Evolutionary conservation across 2,797 vertebrate species (phyloP), one percentile per base, ranked within the genome.

Genomic region (Coranthus polyacanthus): DNA sequence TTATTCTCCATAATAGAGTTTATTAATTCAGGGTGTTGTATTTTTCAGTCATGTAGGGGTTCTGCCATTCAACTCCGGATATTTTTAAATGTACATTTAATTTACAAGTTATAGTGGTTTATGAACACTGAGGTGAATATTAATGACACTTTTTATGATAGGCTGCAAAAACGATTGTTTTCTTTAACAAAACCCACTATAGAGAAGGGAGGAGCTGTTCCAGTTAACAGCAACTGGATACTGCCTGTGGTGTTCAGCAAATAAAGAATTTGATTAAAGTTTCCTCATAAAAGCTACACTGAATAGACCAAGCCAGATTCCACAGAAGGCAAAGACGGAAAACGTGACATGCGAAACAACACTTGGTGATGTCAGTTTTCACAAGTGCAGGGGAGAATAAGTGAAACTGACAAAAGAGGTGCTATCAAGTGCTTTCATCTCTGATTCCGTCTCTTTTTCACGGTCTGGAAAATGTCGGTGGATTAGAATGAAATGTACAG

Each of bases 201-300:
- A 42, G 79, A 41, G 43, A 46, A 66, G 47, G 52, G 38, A 52
- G 64, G 55, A 67, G 62, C 75, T 69, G 44, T 83, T 88, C 79
- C 73, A 73, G 59, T 87, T 83, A 84, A 82, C 70, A 67, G 79
- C 70, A 89, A 87, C 60, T 78, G 56, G 70, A 89, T 81, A 61
- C 68, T 15, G 26, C 45, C 72, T 85, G 88, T 57, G 80, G 81
- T 88, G 66, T 79, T 86, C 70, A 68, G 68, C 75, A 90, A 91
- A 88, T 87, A 85, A 88, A 84, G 72, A 72, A 67, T 83, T 89
- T 89, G 82, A 89, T 89, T 84, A 90, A 83, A 77, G 71, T 81
- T 81, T 83, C 69, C 80, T 73, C 57, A 34, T 87, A 83, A 89
- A 89, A 83, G 79, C 72, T 64, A 9, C 18, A 37, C 36, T 1